Conservation (phyloP, 37 sponge, comb jelly and placozoan genomes). For the Halichondria panicea region DNA sequence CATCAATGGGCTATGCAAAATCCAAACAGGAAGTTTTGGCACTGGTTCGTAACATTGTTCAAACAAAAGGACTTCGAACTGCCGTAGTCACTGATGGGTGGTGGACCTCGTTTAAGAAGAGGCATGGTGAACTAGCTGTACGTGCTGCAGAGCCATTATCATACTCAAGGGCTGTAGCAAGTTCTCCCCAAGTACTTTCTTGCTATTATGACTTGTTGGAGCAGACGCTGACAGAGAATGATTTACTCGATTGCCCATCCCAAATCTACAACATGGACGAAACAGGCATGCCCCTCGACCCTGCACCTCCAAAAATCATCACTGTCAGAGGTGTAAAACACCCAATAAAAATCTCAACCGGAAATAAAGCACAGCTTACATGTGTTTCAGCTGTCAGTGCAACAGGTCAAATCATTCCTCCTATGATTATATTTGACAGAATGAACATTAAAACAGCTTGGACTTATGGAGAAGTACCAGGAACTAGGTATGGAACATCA, state of each 20-base stretch:
- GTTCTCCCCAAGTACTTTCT: no score
- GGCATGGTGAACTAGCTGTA: constrained; percentile 14
- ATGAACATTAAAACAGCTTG: constrained; percentile 42
- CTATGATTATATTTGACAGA: constrained; percentile 38
- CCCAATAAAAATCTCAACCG: constrained; percentile 4
- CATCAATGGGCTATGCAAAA: background rate
- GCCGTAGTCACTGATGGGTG: background rate
- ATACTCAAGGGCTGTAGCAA: no score
- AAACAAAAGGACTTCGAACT: background rate
- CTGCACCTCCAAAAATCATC: constrained; percentile 26
- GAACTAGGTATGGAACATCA: constrained; percentile 13
- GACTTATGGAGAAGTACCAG: constrained; percentile 46
- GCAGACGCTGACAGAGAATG: constrained; percentile 12
- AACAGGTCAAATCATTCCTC: constrained; percentile 14
- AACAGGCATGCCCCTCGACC: constrained; percentile 55
- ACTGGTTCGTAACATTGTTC: background rate
- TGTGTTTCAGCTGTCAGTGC: constrained; percentile 45
- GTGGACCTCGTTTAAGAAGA: constrained; percentile 7
- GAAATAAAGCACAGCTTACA: constrained; percentile 55
- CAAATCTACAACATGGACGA: constrained; percentile 57
- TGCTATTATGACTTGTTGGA: constrained; percentile 44
- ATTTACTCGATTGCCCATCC: constrained; percentile 34
- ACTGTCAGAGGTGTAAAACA: constrained; percentile 32
- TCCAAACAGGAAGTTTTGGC: background rate
- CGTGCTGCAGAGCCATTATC: no score